phyloP scores from a whole-genome alignment of 2,113 vertebrate species.

The Phrynosoma platyrhinos region DNA sequence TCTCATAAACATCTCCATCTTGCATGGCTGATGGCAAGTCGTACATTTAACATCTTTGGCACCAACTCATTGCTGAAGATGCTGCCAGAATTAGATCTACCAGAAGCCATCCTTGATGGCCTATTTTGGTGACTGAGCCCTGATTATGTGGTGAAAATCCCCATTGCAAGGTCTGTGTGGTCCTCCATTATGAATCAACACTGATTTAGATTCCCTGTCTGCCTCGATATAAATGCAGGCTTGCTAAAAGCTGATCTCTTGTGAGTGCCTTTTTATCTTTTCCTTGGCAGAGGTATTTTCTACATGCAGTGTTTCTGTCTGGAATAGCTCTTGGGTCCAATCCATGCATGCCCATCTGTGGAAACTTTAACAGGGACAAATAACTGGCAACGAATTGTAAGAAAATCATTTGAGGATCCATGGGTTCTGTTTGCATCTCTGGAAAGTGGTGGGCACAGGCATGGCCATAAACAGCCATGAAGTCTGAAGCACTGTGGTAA shows the following conservation, averaged over 20 bases:
- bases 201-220: not conserved
- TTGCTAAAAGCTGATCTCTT: slow-evolving; percentile 34
- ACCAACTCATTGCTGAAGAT: not conserved
- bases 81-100: not conserved
- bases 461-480: not conserved
- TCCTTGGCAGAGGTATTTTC: slow-evolving; percentile 21
- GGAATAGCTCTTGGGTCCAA: not conserved
- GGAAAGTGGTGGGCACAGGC: not conserved
- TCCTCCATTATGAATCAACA: slow-evolving; percentile 30
- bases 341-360: not conserved
- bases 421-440: not conserved
- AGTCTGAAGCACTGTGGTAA: not conserved
- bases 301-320: not conserved
- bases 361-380: not conserved
- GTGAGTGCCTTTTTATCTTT: not conserved
- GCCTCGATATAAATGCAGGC: slow-evolving; percentile 36
- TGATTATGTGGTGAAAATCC: slow-evolving; percentile 23
- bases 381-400: not conserved
- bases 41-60: not conserved
- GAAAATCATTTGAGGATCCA: not conserved
- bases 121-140: not conserved
- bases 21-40: not conserved
- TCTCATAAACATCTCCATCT: slow-evolving; percentile 17
- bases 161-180: not conserved
- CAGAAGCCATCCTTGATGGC: not conserved